Evolutionary conservation across 2,113 vertebrate species (phyloP).

Genomic region (Tachysurus vachellii): DNA sequence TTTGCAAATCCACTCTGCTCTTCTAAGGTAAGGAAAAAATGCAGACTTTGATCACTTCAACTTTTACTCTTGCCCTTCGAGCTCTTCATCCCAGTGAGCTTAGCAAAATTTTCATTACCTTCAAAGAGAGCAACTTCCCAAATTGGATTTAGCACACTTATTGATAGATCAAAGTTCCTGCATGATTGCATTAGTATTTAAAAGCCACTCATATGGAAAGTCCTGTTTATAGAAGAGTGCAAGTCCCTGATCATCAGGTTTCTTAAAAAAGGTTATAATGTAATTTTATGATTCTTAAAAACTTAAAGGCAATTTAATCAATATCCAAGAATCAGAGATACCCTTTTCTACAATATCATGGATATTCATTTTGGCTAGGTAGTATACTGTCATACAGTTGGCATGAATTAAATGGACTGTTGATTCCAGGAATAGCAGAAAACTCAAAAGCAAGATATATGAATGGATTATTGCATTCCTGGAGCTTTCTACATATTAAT

Average conservation of each 20-base stretch:
- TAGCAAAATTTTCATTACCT: conserved; percentile 45
- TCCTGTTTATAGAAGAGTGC: not conserved
- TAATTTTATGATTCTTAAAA: not conserved
- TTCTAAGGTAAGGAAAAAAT: conserved; percentile 32
- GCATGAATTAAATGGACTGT: not conserved
- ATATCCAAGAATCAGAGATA: not conserved
- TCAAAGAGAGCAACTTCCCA: conserved; percentile 40
- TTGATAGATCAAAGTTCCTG: conserved; percentile 32
- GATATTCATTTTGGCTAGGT: not conserved
- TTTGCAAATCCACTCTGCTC: conserved; percentile 41
- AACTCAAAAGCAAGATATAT: conserved; percentile 26
- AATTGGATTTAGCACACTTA: conserved; percentile 20
- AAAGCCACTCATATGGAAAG: conserved; percentile 3
- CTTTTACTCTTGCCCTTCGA: conserved; percentile 24
- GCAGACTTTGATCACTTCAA: conserved; percentile 35
- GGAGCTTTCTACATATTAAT: conserved; percentile 11
- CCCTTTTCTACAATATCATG: not conserved
- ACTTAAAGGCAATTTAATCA: not conserved
- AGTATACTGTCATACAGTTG: not conserved
- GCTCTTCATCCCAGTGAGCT: conserved; percentile 30
- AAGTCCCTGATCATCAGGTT: not conserved
- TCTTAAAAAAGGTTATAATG: not conserved
- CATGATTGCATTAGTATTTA: not conserved
- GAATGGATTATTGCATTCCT: not conserved
- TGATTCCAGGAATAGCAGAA: not conserved